A percentile compares a stretch with the other conserved stretches of the same genome.
phyloP scores from a whole-genome alignment of 2,888 invertebrate genomes.

The Tethea ocularis region DNA sequence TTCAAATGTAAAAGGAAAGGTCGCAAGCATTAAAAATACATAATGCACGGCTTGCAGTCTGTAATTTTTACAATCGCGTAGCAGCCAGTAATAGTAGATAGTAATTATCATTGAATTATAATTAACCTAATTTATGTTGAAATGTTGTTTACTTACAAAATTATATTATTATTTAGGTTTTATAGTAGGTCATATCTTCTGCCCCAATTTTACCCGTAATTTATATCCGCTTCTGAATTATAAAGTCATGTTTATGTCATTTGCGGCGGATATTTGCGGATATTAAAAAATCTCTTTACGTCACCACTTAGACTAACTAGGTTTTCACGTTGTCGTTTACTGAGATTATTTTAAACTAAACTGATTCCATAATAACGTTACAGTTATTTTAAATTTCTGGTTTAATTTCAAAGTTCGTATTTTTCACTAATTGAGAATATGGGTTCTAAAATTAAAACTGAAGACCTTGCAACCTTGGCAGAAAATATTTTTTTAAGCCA shows the following conservation, averaged over 20 bases:
- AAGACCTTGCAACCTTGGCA: neutral
- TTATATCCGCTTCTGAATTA: no score
- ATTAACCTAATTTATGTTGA: no score
- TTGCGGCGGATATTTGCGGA: slow-evolving; percentile 5
- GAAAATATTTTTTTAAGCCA: neutral
- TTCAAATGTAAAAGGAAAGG: neutral
- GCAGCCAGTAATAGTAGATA: neutral
- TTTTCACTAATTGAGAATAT: no score
- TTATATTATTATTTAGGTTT: no score
- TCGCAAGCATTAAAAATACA: neutral
- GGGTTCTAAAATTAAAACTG: neutral
- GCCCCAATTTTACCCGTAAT: no score
- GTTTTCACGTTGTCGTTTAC: neutral
- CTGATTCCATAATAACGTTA: neutral
- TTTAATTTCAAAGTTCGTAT: neutral
- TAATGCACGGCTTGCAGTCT: neutral
- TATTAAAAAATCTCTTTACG: neutral
- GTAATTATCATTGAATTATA: neutral
- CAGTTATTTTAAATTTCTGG: neutral
- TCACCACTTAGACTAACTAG: neutral
- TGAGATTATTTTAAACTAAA: neutral
- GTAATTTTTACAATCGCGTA: neutral
- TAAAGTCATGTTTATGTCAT: no score
- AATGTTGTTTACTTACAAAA: no score
- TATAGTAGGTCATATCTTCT: no score